Conservation (phyloP, 35 echinoderm and acorn worm species). For the Antedon bifida region DNA sequence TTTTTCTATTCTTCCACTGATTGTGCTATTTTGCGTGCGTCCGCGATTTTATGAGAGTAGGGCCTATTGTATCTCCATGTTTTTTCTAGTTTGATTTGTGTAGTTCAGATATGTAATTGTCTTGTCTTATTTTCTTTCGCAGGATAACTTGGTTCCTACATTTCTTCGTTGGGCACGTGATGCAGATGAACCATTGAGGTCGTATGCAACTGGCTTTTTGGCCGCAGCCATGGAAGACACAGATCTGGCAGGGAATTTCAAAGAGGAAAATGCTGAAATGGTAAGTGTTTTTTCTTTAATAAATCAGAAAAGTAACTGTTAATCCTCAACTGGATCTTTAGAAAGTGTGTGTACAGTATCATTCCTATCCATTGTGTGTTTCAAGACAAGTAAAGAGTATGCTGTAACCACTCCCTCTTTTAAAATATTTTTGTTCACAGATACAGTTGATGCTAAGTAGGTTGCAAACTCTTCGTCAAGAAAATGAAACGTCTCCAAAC, state of each 20-base stretch:
- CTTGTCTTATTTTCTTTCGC: background rate
- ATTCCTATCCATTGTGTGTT: no score
- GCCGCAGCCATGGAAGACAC: conserved; percentile 84
- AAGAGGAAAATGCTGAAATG: conserved; percentile 73
- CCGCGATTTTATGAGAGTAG: no score
- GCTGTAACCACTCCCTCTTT: no score
- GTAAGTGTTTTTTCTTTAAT: conserved; percentile 42
- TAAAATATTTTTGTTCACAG: background rate
- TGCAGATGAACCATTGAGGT: conserved; percentile 57
- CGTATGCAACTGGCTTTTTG: conserved; percentile 84
- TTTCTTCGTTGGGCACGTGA: conserved; percentile 62
- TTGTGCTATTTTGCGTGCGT: no score
- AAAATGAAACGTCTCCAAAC: background rate
- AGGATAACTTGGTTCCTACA: conserved; percentile 66
- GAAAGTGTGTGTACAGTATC: no score
- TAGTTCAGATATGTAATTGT: background rate
- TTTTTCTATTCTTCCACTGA: no score
- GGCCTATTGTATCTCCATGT: no score
- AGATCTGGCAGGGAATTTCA: conserved; percentile 73
- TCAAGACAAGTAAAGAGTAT: no score
- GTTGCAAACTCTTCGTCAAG: background rate
- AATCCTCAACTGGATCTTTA: no score
- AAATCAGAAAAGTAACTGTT: background rate
- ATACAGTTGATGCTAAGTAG: background rate
- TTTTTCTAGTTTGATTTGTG: no score